phyloP scores from a whole-genome alignment of 2,113 vertebrate genomes.

The Arothron firmamentum region DNA sequence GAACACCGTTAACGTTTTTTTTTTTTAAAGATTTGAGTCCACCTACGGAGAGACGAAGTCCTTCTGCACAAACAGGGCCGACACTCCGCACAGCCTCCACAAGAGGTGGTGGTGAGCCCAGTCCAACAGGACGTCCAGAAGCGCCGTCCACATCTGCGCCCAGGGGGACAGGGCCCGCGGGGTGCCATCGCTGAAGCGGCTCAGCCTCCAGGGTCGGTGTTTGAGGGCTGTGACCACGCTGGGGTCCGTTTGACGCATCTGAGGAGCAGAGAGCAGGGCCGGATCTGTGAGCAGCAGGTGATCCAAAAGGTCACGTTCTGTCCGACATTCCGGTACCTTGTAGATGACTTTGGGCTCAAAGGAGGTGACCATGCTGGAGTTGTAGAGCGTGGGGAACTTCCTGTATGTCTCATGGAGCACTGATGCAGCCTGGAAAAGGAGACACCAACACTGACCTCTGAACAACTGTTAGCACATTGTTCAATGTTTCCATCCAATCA shows the following conservation, averaged over 20 bases:
- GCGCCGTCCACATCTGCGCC: constrained; percentile 74
- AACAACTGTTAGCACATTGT: neutral
- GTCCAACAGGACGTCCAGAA: constrained; percentile 83
- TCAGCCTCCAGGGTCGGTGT: constrained; percentile 89
- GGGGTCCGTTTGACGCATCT: constrained; percentile 89
- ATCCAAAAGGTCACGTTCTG: neutral
- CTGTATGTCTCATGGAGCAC: constrained; percentile 80
- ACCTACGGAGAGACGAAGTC: constrained; percentile 87
- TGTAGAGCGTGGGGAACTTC: constrained; percentile 84
- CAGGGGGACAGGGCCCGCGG: constrained; percentile 69
- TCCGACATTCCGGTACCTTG: constrained; percentile 74
- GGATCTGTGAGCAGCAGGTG: too few relatives aligned
- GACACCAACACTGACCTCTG: neutral
- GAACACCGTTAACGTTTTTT: neutral
- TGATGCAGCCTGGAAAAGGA: constrained; percentile 75
- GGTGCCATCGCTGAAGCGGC: constrained; percentile 77
- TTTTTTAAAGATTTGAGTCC: neutral
- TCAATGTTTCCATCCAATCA: neutral
- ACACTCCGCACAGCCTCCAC: constrained; percentile 88
- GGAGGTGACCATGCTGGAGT: constrained; percentile 87
- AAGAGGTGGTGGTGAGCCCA: constrained; percentile 89
- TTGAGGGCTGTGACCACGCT: constrained; percentile 85
- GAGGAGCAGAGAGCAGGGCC: neutral
- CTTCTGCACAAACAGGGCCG: constrained; percentile 89
- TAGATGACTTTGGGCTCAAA: constrained; percentile 94